Conservation (phyloP, 53 echinoderm and acorn worm species). For the Stichopus horrens region DNA sequence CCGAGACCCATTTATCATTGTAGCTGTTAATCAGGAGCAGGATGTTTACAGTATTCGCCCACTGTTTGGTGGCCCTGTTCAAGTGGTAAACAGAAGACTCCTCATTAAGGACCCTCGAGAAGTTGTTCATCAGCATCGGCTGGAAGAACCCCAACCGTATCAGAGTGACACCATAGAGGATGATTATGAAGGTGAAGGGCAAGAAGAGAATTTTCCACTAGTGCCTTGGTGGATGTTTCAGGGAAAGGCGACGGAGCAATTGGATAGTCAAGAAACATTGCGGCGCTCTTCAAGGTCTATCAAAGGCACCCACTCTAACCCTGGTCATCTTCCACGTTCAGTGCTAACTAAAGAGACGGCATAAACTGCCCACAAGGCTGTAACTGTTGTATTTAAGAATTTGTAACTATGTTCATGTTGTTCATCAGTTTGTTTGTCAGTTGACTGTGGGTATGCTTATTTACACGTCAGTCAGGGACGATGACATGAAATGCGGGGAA, state of each 20-base stretch:
- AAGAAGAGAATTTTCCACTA: background rate
- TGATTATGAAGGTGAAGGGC: background rate
- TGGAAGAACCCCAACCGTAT: background rate
- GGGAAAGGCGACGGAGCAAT: background rate
- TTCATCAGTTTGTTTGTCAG: no score
- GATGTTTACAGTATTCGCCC: constrained; percentile 14
- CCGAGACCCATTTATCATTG: background rate
- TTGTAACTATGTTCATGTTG: no score
- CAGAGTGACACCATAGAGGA: background rate
- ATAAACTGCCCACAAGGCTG: no score
- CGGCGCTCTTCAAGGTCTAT: background rate
- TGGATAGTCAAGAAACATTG: background rate
- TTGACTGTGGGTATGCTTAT: no score
- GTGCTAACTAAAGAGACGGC: no score
- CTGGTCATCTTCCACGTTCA: no score
- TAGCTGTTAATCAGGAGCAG: background rate
- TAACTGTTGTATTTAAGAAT: no score
- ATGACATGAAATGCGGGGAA: no score
- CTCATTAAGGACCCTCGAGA: background rate
- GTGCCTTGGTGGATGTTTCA: background rate
- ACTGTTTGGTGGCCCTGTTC: background rate
- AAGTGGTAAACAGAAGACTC: background rate
- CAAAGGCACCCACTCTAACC: background rate
- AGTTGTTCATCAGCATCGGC: background rate
- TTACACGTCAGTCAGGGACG: no score